These are phyloP conservation scores for Agrilus cyanescens DNA, from an alignment of 2,888 invertebrate genomes.

Conservation along the genomic window DNA sequence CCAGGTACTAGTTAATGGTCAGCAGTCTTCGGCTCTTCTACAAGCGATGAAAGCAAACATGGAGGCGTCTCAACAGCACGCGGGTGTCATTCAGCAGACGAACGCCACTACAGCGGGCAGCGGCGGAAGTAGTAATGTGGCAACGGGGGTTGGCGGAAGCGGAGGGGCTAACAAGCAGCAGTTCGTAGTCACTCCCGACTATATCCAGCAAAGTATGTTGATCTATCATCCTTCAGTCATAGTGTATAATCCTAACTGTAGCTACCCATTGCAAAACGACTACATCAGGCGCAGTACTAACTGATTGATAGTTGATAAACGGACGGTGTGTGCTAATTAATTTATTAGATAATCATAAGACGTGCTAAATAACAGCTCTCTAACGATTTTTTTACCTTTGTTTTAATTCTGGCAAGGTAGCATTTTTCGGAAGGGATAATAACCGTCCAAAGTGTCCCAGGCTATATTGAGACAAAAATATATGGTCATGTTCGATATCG, in stretches of 20 bases:
- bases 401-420: too few relatives aligned
- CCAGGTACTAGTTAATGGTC: slow-evolving; percentile 33
- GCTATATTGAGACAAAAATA: too few relatives aligned
- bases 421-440: too few relatives aligned
- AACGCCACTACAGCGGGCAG: slow-evolving; percentile 3
- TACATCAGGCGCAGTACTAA: slow-evolving; percentile 8
- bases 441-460: too few relatives aligned
- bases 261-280: slow-evolving; percentile 38
- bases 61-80: slow-evolving; percentile 20
- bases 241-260: slow-evolving; percentile 35
- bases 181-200: slow-evolving; percentile 83
- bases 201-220: slow-evolving; percentile 85
- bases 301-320: slow-evolving; percentile 6
- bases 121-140: slow-evolving; percentile 6
- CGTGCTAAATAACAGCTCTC: too few relatives aligned
- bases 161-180: slow-evolving; percentile 38
- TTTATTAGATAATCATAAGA: too few relatives aligned
- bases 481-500: too few relatives aligned
- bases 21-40: slow-evolving; percentile 29
- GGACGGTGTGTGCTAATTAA: too few relatives aligned
- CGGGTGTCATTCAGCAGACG: slow-evolving; percentile 13
- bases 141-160: slow-evolving; percentile 8
- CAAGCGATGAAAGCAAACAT: slow-evolving; percentile 31
- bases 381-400: too few relatives aligned
- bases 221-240: slow-evolving; percentile 36